Base-by-base conservation (phyloP, 1,140 invertebrate genomes). In the Drosophila bocki region DNA sequence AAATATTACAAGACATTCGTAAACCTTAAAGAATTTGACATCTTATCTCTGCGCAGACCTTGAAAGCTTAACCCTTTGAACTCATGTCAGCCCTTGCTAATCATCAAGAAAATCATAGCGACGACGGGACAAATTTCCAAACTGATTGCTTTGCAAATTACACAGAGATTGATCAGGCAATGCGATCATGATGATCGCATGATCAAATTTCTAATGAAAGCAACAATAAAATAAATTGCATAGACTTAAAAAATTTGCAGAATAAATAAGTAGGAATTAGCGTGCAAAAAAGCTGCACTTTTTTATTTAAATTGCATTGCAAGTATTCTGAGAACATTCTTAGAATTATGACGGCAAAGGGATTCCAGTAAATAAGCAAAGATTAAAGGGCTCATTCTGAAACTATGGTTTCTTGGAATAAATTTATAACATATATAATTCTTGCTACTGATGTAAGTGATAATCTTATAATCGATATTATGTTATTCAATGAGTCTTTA, bases 111-210 rank as follows among this genome's bases (percentile, higher is more conserved):
- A 47, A 2, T 39, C 11, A 11, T 19, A n/a, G 39, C 12, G 19
- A 63, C 9, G 15, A 15, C 15, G 26, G 12, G 51, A 57, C 53
- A 50, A 32, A 50, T 59, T 72, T 50, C n/a, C 7, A 7, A n/a
- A 12, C 32, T 54, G 22, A 53, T 71, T 57, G 54, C 17, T 12
- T 17, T 7, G 42, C 61, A 44, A 67, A 67, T 67, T 71, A 17
- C 50, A 26, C 50, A 26, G 13, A 58, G 44, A 71, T 37, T 22
- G 68, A 50, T 71, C 69, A 72, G 65, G 19, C 35, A 44, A 15
- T 44, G 19, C 15, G 11, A 5, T 29, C 37, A 45, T 69, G 48
- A 37, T 69, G 32, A 54, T 69, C 13, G 48, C 63, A 68, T 70
- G 67, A 54, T 69, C 29, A 32, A 48, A 57, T 42, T 42, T 58